Conservation (phyloP, 1,140 invertebrate genomes). For the Drosophila ficusphila region DNA sequence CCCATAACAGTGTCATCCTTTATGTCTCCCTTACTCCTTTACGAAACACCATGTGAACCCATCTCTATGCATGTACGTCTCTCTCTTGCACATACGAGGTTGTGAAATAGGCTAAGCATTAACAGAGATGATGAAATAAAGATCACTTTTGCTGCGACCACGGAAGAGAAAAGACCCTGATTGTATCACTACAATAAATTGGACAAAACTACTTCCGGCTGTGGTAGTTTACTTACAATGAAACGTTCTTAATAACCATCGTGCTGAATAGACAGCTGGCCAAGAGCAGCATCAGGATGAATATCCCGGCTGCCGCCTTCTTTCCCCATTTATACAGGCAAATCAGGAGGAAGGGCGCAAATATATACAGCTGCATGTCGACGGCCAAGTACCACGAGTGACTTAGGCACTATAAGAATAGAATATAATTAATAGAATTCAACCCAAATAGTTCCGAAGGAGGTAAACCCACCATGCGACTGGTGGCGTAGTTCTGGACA, state of each 20-base stretch:
- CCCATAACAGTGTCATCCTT: no score
- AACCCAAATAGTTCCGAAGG: not conserved
- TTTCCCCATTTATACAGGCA: conserved; percentile 87
- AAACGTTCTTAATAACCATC: conserved; percentile 56
- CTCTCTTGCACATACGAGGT: no score
- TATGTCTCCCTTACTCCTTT: no score
- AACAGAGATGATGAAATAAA: no score
- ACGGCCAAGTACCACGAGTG: conserved; percentile 95
- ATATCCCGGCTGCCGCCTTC: conserved; percentile 46
- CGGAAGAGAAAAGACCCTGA: no score
- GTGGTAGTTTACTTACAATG: conserved; percentile 22
- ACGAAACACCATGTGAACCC: no score
- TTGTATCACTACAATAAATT: no score
- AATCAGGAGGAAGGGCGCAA: conserved; percentile 90
- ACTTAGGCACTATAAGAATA: conserved; percentile 90
- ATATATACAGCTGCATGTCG: conserved; percentile 92
- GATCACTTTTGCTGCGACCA: no score
- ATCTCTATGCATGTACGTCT: no score
- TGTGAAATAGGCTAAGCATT: no score
- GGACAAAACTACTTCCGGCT: no score
- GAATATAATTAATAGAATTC: not conserved
- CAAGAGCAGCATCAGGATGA: conserved; percentile 44
- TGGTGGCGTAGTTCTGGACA: conserved; percentile 59
- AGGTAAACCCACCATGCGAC: conserved; percentile 41
- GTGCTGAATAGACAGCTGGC: conserved; percentile 48